phyloP scores from a whole-genome alignment of 2,888 invertebrate species.

The Pseudolycoriella hygida region DNA sequence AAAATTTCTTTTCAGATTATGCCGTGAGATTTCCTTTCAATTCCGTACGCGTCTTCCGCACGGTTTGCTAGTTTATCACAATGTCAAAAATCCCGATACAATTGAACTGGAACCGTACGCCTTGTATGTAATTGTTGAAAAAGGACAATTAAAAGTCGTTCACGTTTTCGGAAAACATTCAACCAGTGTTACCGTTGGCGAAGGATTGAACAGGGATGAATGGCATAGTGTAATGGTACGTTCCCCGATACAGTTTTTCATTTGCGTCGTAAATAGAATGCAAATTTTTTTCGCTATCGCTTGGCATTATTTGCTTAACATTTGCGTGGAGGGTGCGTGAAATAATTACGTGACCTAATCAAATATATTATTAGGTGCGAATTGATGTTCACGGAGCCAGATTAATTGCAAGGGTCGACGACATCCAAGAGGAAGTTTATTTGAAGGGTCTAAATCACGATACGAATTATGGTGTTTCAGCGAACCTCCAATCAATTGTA shows the following conservation, averaged over 20 bases:
- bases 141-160: slow-evolving; percentile 79
- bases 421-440: slow-evolving; percentile 61
- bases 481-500: slow-evolving; percentile 73
- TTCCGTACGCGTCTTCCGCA: slow-evolving; percentile 78
- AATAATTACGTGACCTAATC: not conserved
- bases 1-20: slow-evolving; percentile 41
- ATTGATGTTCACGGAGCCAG: slow-evolving; percentile 76
- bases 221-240: slow-evolving; percentile 75
- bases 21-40: slow-evolving; percentile 75
- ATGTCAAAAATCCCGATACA: slow-evolving; percentile 71
- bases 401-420: slow-evolving; percentile 73
- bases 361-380: slow-evolving; percentile 33
- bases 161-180: slow-evolving; percentile 81
- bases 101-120: slow-evolving; percentile 71
- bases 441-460: slow-evolving; percentile 68
- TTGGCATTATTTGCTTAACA: too few species aligned
- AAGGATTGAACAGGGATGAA: slow-evolving; percentile 72
- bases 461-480: slow-evolving; percentile 72
- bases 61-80: slow-evolving; percentile 75
- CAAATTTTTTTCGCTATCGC: too few species aligned
- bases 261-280: not conserved
- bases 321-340: too few species aligned
- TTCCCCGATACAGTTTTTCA: slow-evolving; percentile 5
- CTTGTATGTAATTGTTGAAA: slow-evolving; percentile 78
- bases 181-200: slow-evolving; percentile 65